Conservation (phyloP, 37 sponge, comb jelly and placozoan species). For the Petrosia ficiformis region DNA sequence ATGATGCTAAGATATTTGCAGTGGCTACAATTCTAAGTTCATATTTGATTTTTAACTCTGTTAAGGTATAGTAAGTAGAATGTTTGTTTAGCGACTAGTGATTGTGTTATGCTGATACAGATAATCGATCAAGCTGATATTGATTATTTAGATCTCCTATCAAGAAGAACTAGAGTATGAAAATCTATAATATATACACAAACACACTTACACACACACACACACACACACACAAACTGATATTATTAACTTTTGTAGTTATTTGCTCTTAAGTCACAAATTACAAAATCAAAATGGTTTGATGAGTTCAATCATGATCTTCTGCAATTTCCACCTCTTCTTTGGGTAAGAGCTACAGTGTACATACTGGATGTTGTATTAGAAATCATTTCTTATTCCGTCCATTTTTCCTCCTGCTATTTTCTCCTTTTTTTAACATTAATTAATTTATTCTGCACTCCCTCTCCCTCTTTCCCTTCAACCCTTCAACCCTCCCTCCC, state of each 20-base stretch:
- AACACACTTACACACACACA: too few relatives aligned
- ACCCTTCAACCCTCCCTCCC: constrained; percentile 2
- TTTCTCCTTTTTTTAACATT: background rate
- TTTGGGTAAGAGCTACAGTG: constrained; percentile 68
- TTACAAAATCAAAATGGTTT: constrained; percentile 64
- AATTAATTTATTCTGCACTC: background rate
- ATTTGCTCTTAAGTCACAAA: constrained; percentile 89
- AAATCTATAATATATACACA: background rate
- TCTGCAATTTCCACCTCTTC: constrained; percentile 81
- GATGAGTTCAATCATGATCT: constrained; percentile 90
- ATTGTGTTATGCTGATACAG: constrained; percentile 16
- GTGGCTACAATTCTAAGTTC: constrained; percentile 89
- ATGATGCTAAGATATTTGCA: constrained; percentile 94
- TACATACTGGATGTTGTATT: background rate
- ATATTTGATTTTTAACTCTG: constrained; percentile 92
- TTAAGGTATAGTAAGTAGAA: constrained; percentile 64
- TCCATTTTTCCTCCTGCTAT: background rate
- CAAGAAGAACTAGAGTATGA: constrained; percentile 82
- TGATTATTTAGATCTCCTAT: constrained; percentile 87
- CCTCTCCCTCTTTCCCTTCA: constrained; percentile 15
- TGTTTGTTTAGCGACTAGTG: background rate
- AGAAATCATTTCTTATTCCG: background rate
- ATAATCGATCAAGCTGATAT: constrained; percentile 93
- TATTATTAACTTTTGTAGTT: constrained; percentile 38
- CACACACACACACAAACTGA: too few relatives aligned